Percentiles rank a stretch among this genome's conserved stretches.
These are phyloP conservation scores for Chloromyia formosa DNA, from an alignment of 2,888 invertebrate genomes.

Conservation along the genomic window DNA sequence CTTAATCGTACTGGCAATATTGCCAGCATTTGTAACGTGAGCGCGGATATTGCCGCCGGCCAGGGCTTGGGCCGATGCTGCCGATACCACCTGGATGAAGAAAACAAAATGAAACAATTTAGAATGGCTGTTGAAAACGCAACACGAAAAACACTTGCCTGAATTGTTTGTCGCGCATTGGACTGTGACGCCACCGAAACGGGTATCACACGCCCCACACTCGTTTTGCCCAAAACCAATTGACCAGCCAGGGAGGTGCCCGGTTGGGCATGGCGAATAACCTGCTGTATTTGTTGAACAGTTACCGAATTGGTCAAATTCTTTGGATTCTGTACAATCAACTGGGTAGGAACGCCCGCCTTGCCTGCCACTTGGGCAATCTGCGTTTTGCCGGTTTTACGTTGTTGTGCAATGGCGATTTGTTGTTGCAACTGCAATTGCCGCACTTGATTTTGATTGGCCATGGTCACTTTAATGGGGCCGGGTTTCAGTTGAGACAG, in stretches of 20 bases:
- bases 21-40: conserved; percentile 62
- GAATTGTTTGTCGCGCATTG: conserved; percentile 68
- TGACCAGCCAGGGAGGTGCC: conserved; percentile 64
- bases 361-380: conserved; percentile 59
- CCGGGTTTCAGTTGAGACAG: conserved; percentile 62
- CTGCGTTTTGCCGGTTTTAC: conserved; percentile 72
- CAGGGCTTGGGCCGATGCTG: conserved; percentile 66
- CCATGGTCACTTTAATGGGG: conserved; percentile 66
- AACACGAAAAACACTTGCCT: conserved; percentile 55
- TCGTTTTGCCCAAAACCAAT: conserved; percentile 69
- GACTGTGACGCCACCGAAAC: conserved; percentile 69
- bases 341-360: conserved; percentile 70
- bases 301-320: conserved; percentile 70
- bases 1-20: conserved; percentile 67
- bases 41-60: conserved; percentile 66
- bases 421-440: conserved; percentile 72
- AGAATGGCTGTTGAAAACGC: neutral
- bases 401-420: conserved; percentile 66
- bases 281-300: conserved; percentile 79
- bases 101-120: neutral
- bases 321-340: conserved; percentile 75
- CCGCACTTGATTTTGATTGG: conserved; percentile 72
- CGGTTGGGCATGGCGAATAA: conserved; percentile 71
- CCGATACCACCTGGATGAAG: conserved; percentile 67
- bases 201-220: conserved; percentile 73